Evolutionary conservation across 1,140 invertebrate species (phyloP).

Genomic region (Rhizoglyphus robini): DNA sequence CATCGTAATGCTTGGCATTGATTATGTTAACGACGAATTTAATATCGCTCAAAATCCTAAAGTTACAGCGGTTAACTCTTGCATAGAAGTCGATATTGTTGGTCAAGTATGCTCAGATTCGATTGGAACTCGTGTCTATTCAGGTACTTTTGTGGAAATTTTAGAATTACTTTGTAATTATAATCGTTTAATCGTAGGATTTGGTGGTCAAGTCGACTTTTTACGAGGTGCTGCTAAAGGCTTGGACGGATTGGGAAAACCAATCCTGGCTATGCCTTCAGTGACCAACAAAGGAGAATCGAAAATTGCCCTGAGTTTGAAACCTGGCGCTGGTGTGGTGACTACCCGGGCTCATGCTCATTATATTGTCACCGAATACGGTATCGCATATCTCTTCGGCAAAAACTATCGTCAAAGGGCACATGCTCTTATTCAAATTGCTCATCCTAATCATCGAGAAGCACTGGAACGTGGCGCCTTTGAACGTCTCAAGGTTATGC

Average conservation of each 20-base stretch:
- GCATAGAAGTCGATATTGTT: constrained; percentile 89
- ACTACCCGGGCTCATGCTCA: constrained; percentile 80
- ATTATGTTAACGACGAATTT: constrained; percentile 67
- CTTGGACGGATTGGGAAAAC: constrained; percentile 73
- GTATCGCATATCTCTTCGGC: constrained; percentile 77
- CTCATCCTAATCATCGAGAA: constrained; percentile 77
- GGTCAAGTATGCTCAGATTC: constrained; percentile 84
- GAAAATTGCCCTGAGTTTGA: constrained; percentile 74
- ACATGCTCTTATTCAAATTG: constrained; percentile 71
- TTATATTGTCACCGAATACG: constrained; percentile 83
- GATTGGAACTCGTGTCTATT: constrained; percentile 80
- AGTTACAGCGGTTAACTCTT: constrained; percentile 92
- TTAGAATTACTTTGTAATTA: not conserved
- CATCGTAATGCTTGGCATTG: constrained; percentile 66
- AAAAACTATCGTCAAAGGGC: constrained; percentile 74
- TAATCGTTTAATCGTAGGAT: constrained; percentile 33
- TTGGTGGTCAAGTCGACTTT: constrained; percentile 89
- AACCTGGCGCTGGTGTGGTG: constrained; percentile 75
- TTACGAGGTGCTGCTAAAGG: constrained; percentile 78
- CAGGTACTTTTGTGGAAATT: constrained; percentile 42
- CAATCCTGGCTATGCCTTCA: constrained; percentile 82
- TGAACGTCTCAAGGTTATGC: constrained; percentile 74
- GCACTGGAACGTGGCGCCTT: constrained; percentile 71
- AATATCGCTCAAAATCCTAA: constrained; percentile 67
- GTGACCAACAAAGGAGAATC: constrained; percentile 65